Evolutionary conservation across 2,797 vertebrate species (phyloP).

Genomic region (Pachyuromys duprasi): DNA sequence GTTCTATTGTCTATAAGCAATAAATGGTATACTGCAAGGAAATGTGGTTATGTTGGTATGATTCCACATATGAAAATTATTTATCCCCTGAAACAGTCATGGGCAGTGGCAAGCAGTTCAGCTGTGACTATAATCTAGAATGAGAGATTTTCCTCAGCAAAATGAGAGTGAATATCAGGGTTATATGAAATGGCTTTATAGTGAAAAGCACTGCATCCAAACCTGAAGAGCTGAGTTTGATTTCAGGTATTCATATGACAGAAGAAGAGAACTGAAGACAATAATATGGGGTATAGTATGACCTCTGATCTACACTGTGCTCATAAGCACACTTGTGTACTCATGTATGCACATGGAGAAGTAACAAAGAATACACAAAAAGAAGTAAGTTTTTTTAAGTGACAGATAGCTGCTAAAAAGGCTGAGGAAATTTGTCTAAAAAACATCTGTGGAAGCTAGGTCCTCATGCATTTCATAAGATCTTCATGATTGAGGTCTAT

Average conservation of each 20-base stretch:
- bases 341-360: neutral
- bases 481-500: neutral
- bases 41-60: rapidly evolving
- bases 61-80: neutral
- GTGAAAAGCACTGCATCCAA: neutral
- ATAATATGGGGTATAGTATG: neutral
- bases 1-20: neutral
- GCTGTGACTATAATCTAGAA: neutral
- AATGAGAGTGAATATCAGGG: neutral
- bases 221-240: neutral
- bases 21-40: neutral
- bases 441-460: neutral
- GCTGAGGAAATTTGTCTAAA: neutral
- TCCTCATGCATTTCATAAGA: neutral
- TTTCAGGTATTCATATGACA: neutral
- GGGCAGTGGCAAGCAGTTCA: neutral
- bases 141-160: neutral
- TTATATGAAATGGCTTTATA: neutral
- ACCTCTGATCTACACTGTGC: neutral
- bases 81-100: neutral
- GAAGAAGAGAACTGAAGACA: neutral
- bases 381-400: neutral
- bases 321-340: too few relatives aligned
- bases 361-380: too few relatives aligned
- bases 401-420: neutral